Conservation (phyloP, 2,113 vertebrate genomes). For the Pleuronectes platessa region DNA sequence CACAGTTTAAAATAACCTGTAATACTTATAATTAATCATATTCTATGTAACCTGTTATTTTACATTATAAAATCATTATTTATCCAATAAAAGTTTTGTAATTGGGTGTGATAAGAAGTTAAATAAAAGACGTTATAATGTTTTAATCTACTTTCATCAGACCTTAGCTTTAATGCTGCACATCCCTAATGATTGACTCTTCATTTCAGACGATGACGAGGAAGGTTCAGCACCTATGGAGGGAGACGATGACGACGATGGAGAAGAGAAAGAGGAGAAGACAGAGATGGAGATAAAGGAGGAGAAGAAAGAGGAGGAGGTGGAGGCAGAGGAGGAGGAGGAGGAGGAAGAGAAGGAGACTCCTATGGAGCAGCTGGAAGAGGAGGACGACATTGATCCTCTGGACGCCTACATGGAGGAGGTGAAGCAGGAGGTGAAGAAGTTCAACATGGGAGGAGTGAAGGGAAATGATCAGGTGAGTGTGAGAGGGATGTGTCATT, state of each 20-base stretch:
- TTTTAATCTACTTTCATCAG: not conserved
- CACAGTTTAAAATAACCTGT: too few species aligned
- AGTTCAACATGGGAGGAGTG: slow-evolving; percentile 96
- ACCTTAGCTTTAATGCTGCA: not conserved
- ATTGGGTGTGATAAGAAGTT: not conserved
- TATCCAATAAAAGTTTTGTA: not conserved
- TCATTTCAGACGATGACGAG: slow-evolving; percentile 80
- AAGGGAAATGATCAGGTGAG: slow-evolving; percentile 95
- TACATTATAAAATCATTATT: not conserved
- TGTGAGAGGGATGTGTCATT: not conserved
- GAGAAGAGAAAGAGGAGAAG: slow-evolving; percentile 85
- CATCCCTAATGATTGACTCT: not conserved
- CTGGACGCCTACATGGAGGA: slow-evolving; percentile 99
- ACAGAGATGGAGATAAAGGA: slow-evolving; percentile 86
- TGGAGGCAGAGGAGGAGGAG: slow-evolving; percentile 82
- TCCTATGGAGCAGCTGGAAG: slow-evolving; percentile 78
- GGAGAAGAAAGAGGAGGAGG: slow-evolving; percentile 82
- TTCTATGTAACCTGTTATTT: not conserved
- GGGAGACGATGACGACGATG: slow-evolving; percentile 90
- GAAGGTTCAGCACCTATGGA: slow-evolving; percentile 74
- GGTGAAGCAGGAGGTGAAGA: slow-evolving; percentile 99
- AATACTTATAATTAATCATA: not conserved
- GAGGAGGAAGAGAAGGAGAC: slow-evolving; percentile 84
- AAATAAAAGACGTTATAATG: not conserved
- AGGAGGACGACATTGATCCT: slow-evolving; percentile 91